Evolutionary conservation across 2,113 vertebrate genomes (phyloP).

Genomic region (Neotoma lepida): DNA sequence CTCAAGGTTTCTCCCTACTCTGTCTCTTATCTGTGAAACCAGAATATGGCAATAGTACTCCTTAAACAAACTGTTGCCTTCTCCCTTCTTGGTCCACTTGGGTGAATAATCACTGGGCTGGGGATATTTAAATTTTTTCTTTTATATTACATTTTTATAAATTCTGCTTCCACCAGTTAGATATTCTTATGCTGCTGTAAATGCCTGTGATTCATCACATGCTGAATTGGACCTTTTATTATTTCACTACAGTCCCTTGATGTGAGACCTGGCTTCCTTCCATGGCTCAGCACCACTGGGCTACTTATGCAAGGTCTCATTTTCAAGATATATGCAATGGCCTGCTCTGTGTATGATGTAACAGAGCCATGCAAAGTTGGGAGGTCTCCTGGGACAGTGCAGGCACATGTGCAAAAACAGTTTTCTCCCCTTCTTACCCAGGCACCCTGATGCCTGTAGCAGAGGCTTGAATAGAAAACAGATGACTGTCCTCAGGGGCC

Average conservation of each 20-base stretch:
- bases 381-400: not conserved
- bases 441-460: not conserved
- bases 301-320: not conserved
- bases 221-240: not conserved
- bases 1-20: not conserved
- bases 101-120: not conserved
- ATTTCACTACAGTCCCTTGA: not conserved
- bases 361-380: not conserved
- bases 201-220: not conserved
- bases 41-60: not conserved
- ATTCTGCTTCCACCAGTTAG: not conserved
- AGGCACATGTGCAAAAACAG: not conserved
- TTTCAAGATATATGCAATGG: not conserved
- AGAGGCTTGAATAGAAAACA: not conserved
- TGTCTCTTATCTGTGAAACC: not conserved
- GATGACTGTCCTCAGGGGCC: rapidly evolving
- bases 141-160: conserved; percentile 3
- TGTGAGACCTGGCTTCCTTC: not conserved
- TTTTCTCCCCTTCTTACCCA: not conserved
- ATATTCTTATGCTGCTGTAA: not conserved
- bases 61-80: not conserved
- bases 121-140: not conserved
- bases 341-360: not conserved
- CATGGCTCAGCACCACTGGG: not conserved
- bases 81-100: not conserved